Percentiles rank a stretch among this genome's conserved stretches.
phyloP scores from a whole-genome alignment of 2,888 invertebrate genomes.

The Mystacides longicornis region DNA sequence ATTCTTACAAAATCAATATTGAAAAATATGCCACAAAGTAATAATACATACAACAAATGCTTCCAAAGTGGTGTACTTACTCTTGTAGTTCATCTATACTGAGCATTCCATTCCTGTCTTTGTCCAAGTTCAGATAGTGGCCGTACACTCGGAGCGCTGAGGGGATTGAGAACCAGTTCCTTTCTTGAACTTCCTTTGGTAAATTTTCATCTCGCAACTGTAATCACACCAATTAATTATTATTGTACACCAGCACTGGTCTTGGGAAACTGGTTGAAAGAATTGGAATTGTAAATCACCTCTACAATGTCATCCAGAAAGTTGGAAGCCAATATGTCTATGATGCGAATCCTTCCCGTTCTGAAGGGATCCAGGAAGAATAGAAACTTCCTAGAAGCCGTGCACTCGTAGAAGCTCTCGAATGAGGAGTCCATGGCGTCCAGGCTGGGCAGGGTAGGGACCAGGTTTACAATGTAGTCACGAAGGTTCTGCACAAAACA shows the following conservation, averaged over 20 bases:
- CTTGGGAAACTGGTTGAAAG: too few relatives aligned
- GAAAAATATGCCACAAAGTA: too few relatives aligned
- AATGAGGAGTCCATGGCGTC: conserved; percentile 89
- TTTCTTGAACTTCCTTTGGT: conserved; percentile 76
- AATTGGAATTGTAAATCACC: too few relatives aligned
- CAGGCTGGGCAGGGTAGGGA: conserved; percentile 85
- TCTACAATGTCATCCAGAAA: conserved; percentile 89
- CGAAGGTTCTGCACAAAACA: conserved; percentile 70
- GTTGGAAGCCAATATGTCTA: conserved; percentile 85
- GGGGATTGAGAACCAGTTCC: conserved; percentile 87
- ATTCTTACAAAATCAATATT: too few relatives aligned
- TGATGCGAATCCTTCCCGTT: conserved; percentile 81
- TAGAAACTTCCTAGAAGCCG: conserved; percentile 91
- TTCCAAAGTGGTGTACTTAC: too few relatives aligned
- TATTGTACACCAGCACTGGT: too few relatives aligned
- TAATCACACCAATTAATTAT: background rate
- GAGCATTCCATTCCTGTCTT: conserved; percentile 93
- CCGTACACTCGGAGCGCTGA: conserved; percentile 88
- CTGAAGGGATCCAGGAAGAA: conserved; percentile 90
- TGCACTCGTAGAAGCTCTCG: conserved; percentile 93
- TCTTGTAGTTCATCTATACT: conserved; percentile 83
- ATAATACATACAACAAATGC: too few relatives aligned
- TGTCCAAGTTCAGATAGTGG: conserved; percentile 87
- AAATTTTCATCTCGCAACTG: conserved; percentile 75
- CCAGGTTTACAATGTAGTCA: conserved; percentile 87